These are phyloP conservation scores for Ardeotis arabs DNA, from an alignment of 2,113 vertebrate genomes.

Conservation along the genomic window DNA sequence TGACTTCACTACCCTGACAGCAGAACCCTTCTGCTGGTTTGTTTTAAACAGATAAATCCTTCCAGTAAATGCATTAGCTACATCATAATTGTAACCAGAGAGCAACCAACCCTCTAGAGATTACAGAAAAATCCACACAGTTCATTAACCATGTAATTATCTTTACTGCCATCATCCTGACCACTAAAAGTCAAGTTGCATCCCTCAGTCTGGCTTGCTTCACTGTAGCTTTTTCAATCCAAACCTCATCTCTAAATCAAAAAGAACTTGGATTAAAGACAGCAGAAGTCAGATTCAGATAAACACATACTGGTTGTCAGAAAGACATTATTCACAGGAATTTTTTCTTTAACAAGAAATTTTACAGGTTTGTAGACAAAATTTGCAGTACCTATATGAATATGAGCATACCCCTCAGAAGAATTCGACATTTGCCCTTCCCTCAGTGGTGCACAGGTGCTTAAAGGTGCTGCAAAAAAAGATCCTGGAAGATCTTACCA, in stretches of 20 bases:
- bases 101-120: not conserved
- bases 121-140: not conserved
- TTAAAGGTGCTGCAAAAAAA: not conserved
- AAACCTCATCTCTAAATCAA: not conserved
- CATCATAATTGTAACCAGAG: not conserved
- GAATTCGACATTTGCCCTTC: not conserved
- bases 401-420: not conserved
- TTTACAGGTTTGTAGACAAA: not conserved
- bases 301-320: not conserved
- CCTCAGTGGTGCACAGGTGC: not conserved
- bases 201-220: not conserved
- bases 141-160: not conserved
- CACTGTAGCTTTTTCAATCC: not conserved
- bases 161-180: not conserved
- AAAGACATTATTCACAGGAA: not conserved
- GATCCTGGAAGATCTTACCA: not conserved
- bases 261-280: not conserved
- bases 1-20: rapidly evolving
- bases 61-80: not conserved
- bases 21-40: not conserved
- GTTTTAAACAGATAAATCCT: not conserved
- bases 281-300: not conserved
- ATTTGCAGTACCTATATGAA: not conserved
- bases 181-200: not conserved
- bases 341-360: not conserved